Percentiles rank a stretch among this genome's conserved stretches.
Evolutionary conservation across 2,888 invertebrate genomes (phyloP).

Genomic region (Chymomyza fuscimana): DNA sequence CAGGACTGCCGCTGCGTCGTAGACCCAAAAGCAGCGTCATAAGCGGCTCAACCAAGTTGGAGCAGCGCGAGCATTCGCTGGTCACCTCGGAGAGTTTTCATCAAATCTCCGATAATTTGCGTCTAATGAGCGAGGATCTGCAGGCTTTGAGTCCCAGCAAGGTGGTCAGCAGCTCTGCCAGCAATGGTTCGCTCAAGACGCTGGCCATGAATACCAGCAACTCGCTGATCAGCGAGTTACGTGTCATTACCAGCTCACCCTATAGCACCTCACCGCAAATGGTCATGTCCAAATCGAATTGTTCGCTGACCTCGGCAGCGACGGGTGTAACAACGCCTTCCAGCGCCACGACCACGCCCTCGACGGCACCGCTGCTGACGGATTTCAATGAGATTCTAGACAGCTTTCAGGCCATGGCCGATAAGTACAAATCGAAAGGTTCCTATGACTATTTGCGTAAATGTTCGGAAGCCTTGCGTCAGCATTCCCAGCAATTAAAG

Average conservation of each 20-base stretch:
- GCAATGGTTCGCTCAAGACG: constrained; percentile 65
- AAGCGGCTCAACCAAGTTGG: constrained; percentile 44
- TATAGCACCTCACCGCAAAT: constrained; percentile 64
- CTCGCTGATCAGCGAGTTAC: constrained; percentile 57
- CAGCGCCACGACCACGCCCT: constrained; percentile 72
- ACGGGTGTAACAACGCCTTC: constrained; percentile 57
- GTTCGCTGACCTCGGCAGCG: constrained; percentile 54
- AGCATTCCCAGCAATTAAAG: constrained; percentile 78
- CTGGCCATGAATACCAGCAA: constrained; percentile 45
- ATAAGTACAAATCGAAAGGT: constrained; percentile 79
- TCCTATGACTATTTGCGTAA: constrained; percentile 79
- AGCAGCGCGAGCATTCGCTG: constrained; percentile 74
- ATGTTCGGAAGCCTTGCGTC: constrained; percentile 79
- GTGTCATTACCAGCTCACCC: constrained; percentile 69
- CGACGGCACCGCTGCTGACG: constrained; percentile 71
- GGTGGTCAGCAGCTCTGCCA: constrained; percentile 62
- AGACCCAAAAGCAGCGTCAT: constrained; percentile 61
- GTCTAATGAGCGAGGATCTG: constrained; percentile 79
- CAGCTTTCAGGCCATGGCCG: constrained; percentile 79
- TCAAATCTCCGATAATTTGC: constrained; percentile 79
- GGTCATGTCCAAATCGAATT: constrained; percentile 61
- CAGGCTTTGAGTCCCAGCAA: constrained; percentile 78
- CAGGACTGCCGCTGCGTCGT: constrained; percentile 52
- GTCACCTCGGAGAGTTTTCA: constrained; percentile 79
- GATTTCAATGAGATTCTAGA: constrained; percentile 80